These are phyloP conservation scores for Ceyx cyanopectus DNA, from an alignment of 2,113 vertebrate species.

Conservation along the genomic window DNA sequence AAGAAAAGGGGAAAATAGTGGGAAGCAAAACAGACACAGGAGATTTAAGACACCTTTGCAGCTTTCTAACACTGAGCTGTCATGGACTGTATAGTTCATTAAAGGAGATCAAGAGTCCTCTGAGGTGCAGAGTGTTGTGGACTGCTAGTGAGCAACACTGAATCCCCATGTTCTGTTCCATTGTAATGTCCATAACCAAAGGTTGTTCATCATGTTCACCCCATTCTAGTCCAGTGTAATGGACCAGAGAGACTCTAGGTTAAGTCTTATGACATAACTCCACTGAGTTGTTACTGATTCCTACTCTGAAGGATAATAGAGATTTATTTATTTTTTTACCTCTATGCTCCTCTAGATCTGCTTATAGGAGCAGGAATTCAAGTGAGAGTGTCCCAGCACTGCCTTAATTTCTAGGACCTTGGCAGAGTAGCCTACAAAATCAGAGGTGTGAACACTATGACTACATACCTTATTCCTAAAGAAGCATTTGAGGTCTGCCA, in stretches of 20 bases:
- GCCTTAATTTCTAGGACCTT: neutral
- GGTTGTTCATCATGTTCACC: no score
- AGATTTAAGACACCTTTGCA: neutral
- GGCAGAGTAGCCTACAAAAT: neutral
- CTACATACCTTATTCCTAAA: neutral
- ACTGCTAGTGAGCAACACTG: neutral
- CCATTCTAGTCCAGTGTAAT: neutral
- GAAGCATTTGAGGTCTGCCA: neutral
- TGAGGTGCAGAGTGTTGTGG: neutral
- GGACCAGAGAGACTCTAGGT: no score
- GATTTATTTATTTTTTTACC: neutral
- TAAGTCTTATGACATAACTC: fast-evolving
- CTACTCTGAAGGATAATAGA: neutral
- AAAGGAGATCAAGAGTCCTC: neutral
- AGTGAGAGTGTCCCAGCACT: neutral
- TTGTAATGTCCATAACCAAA: neutral
- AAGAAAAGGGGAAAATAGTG: neutral
- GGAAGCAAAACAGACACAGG: neutral
- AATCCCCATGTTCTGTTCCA: neutral
- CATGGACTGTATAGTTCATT: neutral
- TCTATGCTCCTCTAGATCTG: neutral
- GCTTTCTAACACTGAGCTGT: neutral
- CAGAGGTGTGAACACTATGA: neutral
- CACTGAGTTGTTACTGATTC: neutral
- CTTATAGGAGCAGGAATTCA: neutral